These are phyloP conservation scores for Deroptyus accipitrinus DNA, from an alignment of 2,113 vertebrate genomes.

Conservation along the genomic window DNA sequence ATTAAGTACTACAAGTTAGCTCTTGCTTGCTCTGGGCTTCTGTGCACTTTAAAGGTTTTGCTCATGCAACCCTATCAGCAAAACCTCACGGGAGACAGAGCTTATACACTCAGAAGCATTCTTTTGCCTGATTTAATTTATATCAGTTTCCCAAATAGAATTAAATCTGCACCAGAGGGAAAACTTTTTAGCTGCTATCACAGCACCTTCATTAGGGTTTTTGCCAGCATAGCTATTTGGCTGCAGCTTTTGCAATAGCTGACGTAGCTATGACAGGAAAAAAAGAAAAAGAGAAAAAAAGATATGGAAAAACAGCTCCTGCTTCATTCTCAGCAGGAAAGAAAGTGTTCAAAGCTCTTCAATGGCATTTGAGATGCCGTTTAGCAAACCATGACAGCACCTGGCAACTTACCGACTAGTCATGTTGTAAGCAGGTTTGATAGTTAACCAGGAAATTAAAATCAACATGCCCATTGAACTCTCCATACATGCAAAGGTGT, in stretches of 20 bases:
- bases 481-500: neutral
- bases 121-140: slow-evolving; percentile 58
- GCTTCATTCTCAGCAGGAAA: neutral
- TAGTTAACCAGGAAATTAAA: neutral
- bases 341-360: neutral
- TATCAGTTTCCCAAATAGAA: slow-evolving; percentile 55
- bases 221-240: slow-evolving; percentile 41
- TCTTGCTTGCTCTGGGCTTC: slow-evolving; percentile 28
- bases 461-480: fast-evolving
- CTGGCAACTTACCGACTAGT: neutral
- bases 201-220: slow-evolving; percentile 51
- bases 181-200: slow-evolving; percentile 37
- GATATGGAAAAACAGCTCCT: neutral
- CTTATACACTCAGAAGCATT: slow-evolving; percentile 40
- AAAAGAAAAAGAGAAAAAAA: too few species aligned
- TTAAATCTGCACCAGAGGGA: slow-evolving; percentile 57
- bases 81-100: slow-evolving; percentile 34
- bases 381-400: neutral
- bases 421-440: neutral
- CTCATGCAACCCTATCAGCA: neutral
- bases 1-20: slow-evolving; percentile 13
- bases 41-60: neutral
- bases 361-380: neutral
- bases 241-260: neutral
- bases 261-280: neutral